Evolutionary conservation across 35 echinoderm and acorn worm species (phyloP).

Genomic region (Heliocidaris tuberculata): DNA sequence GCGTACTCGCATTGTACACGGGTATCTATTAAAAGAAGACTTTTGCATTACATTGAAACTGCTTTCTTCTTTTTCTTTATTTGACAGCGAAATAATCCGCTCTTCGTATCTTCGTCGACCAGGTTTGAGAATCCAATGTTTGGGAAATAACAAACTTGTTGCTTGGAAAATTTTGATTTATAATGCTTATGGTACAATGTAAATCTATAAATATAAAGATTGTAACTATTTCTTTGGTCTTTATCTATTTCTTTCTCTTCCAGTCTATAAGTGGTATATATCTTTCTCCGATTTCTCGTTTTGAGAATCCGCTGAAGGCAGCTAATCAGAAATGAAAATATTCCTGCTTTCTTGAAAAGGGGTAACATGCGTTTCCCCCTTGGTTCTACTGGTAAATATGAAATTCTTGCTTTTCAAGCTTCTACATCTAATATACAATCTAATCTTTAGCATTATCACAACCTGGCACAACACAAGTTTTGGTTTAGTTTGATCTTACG

Average conservation of each 20-base stretch:
- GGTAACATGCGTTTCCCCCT: neutral
- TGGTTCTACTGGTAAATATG: neutral
- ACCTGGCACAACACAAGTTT: neutral
- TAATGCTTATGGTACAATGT: neutral
- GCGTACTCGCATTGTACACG: neutral
- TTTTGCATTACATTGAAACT: neutral
- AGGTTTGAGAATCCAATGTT: slow-evolving; percentile 4
- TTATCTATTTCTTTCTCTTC: neutral
- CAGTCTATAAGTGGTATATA: neutral
- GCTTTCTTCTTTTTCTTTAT: neutral
- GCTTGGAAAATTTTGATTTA: neutral
- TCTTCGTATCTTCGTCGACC: neutral
- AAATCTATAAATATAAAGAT: neutral
- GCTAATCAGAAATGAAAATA: neutral
- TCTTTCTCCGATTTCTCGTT: neutral
- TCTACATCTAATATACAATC: neutral
- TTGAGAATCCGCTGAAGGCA: neutral
- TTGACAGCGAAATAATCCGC: neutral
- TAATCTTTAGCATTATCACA: neutral
- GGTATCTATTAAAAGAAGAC: neutral
- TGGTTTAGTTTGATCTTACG: neutral
- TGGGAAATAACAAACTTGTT: neutral
- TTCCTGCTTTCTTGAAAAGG: neutral
- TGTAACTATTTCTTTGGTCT: neutral
- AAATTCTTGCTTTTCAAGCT: neutral